A percentile compares a stretch with the other conserved stretches of the same genome.
These are phyloP conservation scores for Criorhina ranunculi DNA, from an alignment of 2,888 invertebrate genomes.

Conservation along the genomic window DNA sequence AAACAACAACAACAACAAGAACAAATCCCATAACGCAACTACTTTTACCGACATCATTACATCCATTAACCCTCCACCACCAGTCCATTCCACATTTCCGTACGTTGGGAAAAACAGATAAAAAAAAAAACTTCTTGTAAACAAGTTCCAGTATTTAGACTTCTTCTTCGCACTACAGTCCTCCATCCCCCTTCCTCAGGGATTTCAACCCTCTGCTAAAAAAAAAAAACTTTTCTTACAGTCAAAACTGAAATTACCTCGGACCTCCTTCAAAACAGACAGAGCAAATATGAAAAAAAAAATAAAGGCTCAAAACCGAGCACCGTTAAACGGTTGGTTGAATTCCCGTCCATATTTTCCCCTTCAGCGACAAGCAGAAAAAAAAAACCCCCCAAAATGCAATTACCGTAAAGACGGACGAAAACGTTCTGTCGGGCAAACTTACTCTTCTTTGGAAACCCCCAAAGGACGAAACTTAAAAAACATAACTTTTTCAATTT, in stretches of 20 bases:
- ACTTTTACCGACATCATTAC: constrained; percentile 59
- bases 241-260: constrained; percentile 52
- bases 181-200: constrained; percentile 14
- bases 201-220: constrained; percentile 35
- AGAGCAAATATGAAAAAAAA: constrained; percentile 12
- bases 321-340: constrained; percentile 54
- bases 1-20: constrained; percentile 19
- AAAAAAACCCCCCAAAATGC: constrained; percentile 48
- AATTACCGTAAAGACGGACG: constrained; percentile 52
- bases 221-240: constrained; percentile 44
- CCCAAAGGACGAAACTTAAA: constrained; percentile 33
- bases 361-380: neutral
- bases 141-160: constrained; percentile 42
- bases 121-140: constrained; percentile 15
- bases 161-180: constrained; percentile 5
- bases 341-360: constrained; percentile 14
- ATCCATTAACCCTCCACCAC: constrained; percentile 44
- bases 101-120: neutral
- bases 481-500: constrained; percentile 51
- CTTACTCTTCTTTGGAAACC: constrained; percentile 11
- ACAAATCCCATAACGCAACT: constrained; percentile 8
- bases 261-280: constrained; percentile 25
- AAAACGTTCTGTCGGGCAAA: constrained; percentile 27
- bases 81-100: constrained; percentile 33
- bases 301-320: constrained; percentile 13